Base-by-base conservation (phyloP, 2,888 invertebrate species). In the Stenchaetothrips biformis region DNA sequence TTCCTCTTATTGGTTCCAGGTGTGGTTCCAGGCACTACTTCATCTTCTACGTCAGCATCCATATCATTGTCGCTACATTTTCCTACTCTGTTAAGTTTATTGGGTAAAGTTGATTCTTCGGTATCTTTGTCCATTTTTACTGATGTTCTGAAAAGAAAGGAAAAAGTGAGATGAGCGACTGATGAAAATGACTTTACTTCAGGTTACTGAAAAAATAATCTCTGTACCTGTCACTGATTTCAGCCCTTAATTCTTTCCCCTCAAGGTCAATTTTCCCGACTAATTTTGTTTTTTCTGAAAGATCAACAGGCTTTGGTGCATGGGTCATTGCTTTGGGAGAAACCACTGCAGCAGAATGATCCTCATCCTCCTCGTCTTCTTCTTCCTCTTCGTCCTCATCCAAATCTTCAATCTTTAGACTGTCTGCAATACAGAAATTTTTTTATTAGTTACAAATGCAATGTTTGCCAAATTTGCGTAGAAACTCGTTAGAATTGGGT, bases 341-440 rank as follows among this genome's bases (percentile, higher is more conserved):
- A 25, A 25, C 11, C 8, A 74, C 67, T 8, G 11, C 67, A 74
- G 67, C 9, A 8, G 67, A 74, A 21, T 21, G 21, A 11, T 21
- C 87, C 84, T 86, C 88, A 84, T 81, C 86, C 83, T 86, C 84
- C 11, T 87, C 88, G 78, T 88, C 89, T 82, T 89, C 89, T 27
- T 86, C 83, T 25, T 86, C 86, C 59, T 86, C 87, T 49, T 86
- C 87, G 18, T 87, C 87, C 83, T 88, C 87, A 21, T 83, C 83
- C 47, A 82, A 78, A 78, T 83, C 83, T 80, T 84, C 84, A 74
- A 83, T 81, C 81, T 83, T 83, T 18, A 82, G 81, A 81, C 83
- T 83, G 27, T 82, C 83, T 82, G 80, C 59, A 81, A 80, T 78
- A 67, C 59, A 79, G 0, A n/a, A 79, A 37, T 2, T 53, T 53